These are phyloP conservation scores for Drosophila picticornis DNA, from an alignment of 2,888 invertebrate species.

Conservation along the genomic window DNA sequence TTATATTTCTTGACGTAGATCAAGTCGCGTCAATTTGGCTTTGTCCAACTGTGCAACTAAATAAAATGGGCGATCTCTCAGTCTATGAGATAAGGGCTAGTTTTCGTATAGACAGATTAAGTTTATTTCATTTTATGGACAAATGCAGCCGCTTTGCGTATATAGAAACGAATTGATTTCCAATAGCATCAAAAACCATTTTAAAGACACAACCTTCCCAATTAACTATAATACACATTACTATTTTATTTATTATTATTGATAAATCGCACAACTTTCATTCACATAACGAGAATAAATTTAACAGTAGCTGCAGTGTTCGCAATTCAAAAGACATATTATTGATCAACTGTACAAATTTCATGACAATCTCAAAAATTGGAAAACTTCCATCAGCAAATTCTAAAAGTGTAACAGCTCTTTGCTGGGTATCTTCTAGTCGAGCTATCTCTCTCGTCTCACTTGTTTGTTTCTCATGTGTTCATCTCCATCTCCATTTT, in stretches of 20 bases:
- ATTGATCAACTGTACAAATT: background rate
- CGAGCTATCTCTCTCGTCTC: background rate
- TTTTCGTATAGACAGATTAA: background rate
- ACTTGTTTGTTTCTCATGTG: background rate
- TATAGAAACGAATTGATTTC: no score
- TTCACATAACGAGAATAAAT: background rate
- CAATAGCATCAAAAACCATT: no score
- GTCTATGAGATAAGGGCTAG: no score
- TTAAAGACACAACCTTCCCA: no score
- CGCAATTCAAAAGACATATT: background rate
- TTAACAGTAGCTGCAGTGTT: background rate
- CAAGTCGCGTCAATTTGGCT: background rate
- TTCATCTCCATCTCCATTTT: background rate
- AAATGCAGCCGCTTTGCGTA: no score
- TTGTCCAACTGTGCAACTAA: rapidly evolving
- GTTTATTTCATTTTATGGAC: background rate
- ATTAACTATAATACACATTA: no score
- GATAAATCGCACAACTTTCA: background rate
- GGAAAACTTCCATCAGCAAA: background rate
- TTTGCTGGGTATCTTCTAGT: background rate
- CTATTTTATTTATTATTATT: no score
- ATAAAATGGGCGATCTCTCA: background rate
- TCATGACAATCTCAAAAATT: background rate
- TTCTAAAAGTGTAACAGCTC: background rate
- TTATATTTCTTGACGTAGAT: background rate